Evolutionary conservation across 2,888 invertebrate genomes (phyloP).

Genomic region (Platycnemis pennipes): DNA sequence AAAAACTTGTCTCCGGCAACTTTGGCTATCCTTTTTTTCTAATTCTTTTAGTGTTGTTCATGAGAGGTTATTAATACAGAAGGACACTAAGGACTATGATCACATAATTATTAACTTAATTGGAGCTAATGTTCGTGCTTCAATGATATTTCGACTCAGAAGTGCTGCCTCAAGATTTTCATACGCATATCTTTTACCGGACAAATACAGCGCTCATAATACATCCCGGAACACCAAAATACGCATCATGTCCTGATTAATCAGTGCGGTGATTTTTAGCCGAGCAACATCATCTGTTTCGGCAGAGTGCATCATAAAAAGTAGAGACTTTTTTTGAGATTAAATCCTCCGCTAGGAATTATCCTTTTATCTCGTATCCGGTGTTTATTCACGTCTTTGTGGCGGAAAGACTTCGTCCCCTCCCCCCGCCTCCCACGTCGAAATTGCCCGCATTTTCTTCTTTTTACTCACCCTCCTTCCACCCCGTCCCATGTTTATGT

Average conservation of each 20-base stretch:
- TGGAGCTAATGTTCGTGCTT: no score
- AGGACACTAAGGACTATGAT: no score
- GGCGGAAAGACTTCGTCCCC: neutral
- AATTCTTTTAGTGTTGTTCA: no score
- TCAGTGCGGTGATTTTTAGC: neutral
- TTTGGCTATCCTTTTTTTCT: no score
- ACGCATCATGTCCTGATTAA: conserved; percentile 4
- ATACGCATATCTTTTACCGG: neutral
- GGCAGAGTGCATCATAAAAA: neutral
- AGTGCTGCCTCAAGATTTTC: neutral
- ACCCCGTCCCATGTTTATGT: neutral
- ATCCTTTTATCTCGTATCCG: conserved; percentile 57
- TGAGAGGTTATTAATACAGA: no score
- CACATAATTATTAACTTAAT: no score
- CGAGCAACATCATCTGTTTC: neutral
- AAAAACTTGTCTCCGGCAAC: neutral
- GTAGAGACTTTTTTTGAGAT: neutral
- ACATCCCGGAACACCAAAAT: neutral
- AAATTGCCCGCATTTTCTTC: neutral
- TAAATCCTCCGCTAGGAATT: neutral
- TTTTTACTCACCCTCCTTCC: neutral
- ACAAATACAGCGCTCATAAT: neutral
- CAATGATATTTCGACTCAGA: neutral
- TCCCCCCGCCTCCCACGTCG: neutral
- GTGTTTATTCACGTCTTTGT: conserved; percentile 50